These are phyloP conservation scores for Chloroceryle aenea DNA, from an alignment of 2,113 vertebrate genomes.

Conservation along the genomic window DNA sequence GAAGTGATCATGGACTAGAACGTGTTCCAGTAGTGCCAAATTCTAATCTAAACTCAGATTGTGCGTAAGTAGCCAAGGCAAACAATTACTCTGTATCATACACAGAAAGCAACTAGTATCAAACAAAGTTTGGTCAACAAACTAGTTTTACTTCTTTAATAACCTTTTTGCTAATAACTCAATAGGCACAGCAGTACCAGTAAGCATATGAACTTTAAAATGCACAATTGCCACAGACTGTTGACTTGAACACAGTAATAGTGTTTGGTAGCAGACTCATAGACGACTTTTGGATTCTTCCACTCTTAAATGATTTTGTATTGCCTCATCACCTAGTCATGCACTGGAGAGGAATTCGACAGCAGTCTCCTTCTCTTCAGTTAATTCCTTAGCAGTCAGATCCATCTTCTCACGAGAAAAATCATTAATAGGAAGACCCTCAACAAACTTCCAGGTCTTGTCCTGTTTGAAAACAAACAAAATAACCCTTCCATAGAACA, in stretches of 20 bases:
- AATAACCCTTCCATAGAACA: neutral
- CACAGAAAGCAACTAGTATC: conserved; percentile 43
- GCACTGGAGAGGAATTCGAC: conserved; percentile 85
- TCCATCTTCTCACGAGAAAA: conserved; percentile 94
- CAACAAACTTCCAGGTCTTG: conserved; percentile 92
- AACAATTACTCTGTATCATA: conserved; percentile 27
- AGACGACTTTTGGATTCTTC: conserved; percentile 85
- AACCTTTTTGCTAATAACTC: conserved; percentile 58
- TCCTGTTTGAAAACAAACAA: conserved; percentile 74
- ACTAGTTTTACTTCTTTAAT: conserved; percentile 54
- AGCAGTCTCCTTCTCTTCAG: conserved; percentile 93
- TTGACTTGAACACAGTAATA: conserved; percentile 39
- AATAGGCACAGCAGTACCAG: conserved; percentile 65
- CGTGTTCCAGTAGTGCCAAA: neutral
- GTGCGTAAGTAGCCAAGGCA: conserved; percentile 47
- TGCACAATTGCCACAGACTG: conserved; percentile 59
- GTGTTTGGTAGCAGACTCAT: conserved; percentile 73
- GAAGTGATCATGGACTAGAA: neutral
- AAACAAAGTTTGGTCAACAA: conserved; percentile 58
- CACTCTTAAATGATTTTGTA: conserved; percentile 55
- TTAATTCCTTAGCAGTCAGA: conserved; percentile 88
- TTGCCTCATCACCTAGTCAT: conserved; percentile 79
- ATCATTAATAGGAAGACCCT: conserved; percentile 88
- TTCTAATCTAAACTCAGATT: neutral
- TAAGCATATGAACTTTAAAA: conserved; percentile 64